phyloP scores from a whole-genome alignment of 1,140 invertebrate species.

The Brevipalpus yothersi region DNA sequence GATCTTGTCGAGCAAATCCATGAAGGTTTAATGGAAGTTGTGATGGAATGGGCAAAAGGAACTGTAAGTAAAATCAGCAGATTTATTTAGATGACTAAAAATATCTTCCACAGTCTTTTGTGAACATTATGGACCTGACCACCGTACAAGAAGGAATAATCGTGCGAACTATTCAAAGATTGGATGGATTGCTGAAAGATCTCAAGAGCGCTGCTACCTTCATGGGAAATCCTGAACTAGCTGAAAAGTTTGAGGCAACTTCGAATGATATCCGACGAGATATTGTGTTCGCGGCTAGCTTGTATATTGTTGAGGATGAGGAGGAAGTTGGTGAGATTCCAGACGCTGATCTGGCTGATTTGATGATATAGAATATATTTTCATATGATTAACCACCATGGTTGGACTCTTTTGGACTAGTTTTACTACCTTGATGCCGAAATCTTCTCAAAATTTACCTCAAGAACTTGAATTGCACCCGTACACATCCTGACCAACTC shows the following conservation, averaged over 20 bases:
- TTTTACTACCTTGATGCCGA: too few relatives aligned
- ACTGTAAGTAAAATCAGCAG: constrained; percentile 28
- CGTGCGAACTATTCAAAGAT: constrained; percentile 81
- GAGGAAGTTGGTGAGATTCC: not conserved
- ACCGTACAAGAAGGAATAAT: constrained; percentile 92
- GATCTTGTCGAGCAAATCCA: constrained; percentile 41
- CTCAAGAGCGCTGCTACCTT: constrained; percentile 73
- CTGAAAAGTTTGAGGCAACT: constrained; percentile 85
- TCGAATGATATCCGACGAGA: constrained; percentile 78
- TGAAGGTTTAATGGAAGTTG: constrained; percentile 72
- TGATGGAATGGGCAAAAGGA: constrained; percentile 81
- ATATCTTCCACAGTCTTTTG: constrained; percentile 40
- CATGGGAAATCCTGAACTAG: constrained; percentile 69
- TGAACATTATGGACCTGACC: constrained; percentile 70
- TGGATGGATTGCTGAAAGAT: constrained; percentile 76
- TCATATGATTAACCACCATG: too few relatives aligned
- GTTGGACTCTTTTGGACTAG: too few relatives aligned
- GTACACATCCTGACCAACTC: too few relatives aligned
- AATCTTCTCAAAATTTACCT: too few relatives aligned
- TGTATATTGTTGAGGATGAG: constrained; percentile 40
- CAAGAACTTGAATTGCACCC: too few relatives aligned
- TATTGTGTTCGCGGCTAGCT: constrained; percentile 89
- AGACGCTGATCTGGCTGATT: too few relatives aligned
- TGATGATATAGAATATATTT: too few relatives aligned
- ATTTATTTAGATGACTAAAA: constrained; percentile 2